Conservation (phyloP, 2,888 invertebrate genomes). For the Escarpia spicata region DNA sequence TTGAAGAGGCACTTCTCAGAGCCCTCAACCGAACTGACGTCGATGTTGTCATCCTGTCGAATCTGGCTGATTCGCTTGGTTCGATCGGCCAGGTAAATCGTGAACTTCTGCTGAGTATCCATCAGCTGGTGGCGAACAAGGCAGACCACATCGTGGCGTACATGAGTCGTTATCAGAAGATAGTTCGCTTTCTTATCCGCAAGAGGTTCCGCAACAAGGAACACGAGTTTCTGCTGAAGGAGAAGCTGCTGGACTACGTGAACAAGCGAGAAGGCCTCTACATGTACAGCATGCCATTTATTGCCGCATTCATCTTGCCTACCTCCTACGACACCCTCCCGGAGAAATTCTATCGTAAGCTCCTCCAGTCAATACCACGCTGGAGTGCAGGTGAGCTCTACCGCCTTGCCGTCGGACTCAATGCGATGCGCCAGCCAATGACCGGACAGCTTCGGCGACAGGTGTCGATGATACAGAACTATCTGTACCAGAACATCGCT, state of each 20-base stretch:
- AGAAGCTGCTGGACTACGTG: conserved; percentile 35
- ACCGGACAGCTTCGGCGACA: conserved; percentile 36
- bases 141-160: conserved; percentile 39
- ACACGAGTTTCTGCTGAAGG: conserved; percentile 34
- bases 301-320: conserved; percentile 37
- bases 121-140: conserved; percentile 37
- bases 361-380: conserved; percentile 37
- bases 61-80: conserved; percentile 41
- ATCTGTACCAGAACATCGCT: not conserved
- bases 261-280: conserved; percentile 36
- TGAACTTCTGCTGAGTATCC: conserved; percentile 38
- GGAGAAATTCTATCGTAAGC: conserved; percentile 33
- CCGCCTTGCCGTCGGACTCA: conserved; percentile 36
- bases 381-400: conserved; percentile 33
- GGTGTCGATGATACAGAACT: conserved; percentile 26
- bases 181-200: conserved; percentile 40
- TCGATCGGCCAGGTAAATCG: conserved; percentile 35
- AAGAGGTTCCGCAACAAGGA: conserved; percentile 34
- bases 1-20: conserved; percentile 35
- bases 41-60: conserved; percentile 44
- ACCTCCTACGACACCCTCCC: conserved; percentile 36
- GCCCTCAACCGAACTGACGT: conserved; percentile 29
- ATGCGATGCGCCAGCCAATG: conserved; percentile 38
- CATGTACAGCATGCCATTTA: conserved; percentile 33
- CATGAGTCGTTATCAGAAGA: conserved; percentile 41